Percentiles rank a stretch among this genome's conserved stretches.
Evolutionary conservation across 1,140 invertebrate genomes (phyloP).

Genomic region (Drosophila neocordata): DNA sequence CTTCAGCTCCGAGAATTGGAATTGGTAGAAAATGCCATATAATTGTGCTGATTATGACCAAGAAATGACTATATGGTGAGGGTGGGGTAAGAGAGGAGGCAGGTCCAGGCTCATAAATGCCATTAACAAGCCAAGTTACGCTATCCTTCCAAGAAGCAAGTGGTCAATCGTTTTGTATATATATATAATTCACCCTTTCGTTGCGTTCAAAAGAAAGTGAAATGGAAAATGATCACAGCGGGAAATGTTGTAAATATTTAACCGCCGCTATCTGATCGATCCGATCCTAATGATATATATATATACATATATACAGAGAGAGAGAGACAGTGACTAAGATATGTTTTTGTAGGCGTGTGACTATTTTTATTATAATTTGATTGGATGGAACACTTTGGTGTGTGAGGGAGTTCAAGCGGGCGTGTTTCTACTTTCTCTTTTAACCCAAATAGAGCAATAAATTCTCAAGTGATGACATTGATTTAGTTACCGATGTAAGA

Average conservation of each 20-base stretch:
- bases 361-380: slow-evolving; percentile 75
- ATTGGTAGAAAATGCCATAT: slow-evolving; percentile 66
- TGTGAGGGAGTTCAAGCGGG: not conserved
- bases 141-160: slow-evolving; percentile 57
- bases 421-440: slow-evolving; percentile 13
- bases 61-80: not conserved
- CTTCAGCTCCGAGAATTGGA: slow-evolving; percentile 60
- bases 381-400: slow-evolving; percentile 35
- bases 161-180: not conserved
- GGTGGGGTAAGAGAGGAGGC: not conserved
- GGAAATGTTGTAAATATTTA: slow-evolving; percentile 35
- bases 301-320: no score
- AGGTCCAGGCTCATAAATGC: slow-evolving; percentile 60
- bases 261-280: slow-evolving; percentile 28
- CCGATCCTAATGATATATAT: not conserved
- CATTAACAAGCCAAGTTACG: slow-evolving; percentile 63
- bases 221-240: slow-evolving; percentile 31
- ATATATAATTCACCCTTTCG: slow-evolving; percentile 5
- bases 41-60: slow-evolving; percentile 74
- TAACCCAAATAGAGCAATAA: slow-evolving; percentile 76
- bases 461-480: slow-evolving; percentile 63
- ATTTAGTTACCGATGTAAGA: slow-evolving; percentile 42
- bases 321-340: not conserved
- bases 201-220: slow-evolving; percentile 40
- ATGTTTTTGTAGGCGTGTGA: slow-evolving; percentile 58